Evolutionary conservation across 2,888 invertebrate species (phyloP), one percentile per base, ranked within the genome.

Genomic region (Gastrophysa polygoni): DNA sequence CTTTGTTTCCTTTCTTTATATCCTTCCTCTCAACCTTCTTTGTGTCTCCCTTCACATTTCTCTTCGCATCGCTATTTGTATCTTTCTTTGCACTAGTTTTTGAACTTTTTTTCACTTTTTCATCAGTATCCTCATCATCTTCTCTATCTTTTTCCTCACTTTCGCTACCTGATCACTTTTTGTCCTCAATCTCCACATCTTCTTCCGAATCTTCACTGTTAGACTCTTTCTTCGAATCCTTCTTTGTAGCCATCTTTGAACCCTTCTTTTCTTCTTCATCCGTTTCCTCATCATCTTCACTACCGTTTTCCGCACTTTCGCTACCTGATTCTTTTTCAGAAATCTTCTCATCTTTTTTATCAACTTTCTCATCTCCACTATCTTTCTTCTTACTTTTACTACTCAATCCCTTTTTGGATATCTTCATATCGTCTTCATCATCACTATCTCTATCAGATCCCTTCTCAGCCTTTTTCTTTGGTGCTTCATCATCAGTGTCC

Each of bases 261-360:
- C n/a, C n/a, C n/a, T n/a, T n/a, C n/a, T n/a, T n/a, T n/a, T n/a
- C n/a, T n/a, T n/a, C n/a, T n/a, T 59, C 75, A 48, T 18, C 60
- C 57, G 10, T 69, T 63, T 43, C 70, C 69, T 28, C 64, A 67
- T 10, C 56, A 0, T 85, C 76, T 85, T 88, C 87, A 84, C 88
- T 59, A 32, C 64, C 64, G n/a, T 63, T 65, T n/a, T 62, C n/a
- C n/a, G n/a, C 57, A 38, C 63, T 63, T 14, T 68, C 65, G 17
- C 54, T 63, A 44, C 64, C 67, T 8, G 86, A 86, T 65, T 85
- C 85, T 86, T 83, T 88, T 85, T 81, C 84, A 57, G 56, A 56
- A 65, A 62, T 58, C 58, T 89, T 88, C 32, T 86, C 88, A 64
- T 87, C 87, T 57, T 88, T 87, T 34, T n/a, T n/a, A n/a, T n/a